These are phyloP conservation scores for Enteromius thamalakanensis DNA, from an alignment of 2,797 vertebrate species.

Conservation along the genomic window DNA sequence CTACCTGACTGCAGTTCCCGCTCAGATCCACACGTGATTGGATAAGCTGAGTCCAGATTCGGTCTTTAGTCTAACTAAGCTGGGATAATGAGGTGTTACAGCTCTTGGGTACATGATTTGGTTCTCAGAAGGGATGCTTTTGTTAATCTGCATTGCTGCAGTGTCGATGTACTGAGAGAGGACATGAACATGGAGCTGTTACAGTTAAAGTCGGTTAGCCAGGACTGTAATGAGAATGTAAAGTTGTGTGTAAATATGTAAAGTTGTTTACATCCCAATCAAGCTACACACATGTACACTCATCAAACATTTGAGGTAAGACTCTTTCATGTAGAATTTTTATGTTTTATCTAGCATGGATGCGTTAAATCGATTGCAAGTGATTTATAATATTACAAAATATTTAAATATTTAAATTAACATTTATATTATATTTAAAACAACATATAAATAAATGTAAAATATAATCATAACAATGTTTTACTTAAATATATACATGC, in stretches of 20 bases:
- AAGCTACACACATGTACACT: neutral
- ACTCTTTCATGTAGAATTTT: too few relatives aligned
- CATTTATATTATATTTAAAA: too few relatives aligned
- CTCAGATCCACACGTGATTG: neutral
- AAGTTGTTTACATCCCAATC: neutral
- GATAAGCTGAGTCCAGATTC: constrained; percentile 11
- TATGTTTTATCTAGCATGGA: too few relatives aligned
- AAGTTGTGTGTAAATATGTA: neutral
- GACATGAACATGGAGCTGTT: neutral
- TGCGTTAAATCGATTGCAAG: neutral
- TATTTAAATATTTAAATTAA: too few relatives aligned
- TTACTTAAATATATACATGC: too few relatives aligned
- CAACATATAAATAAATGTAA: too few relatives aligned
- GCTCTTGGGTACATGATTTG: neutral
- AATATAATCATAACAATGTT: too few relatives aligned
- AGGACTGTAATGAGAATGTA: neutral
- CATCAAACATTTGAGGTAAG: neutral
- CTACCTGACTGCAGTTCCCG: neutral
- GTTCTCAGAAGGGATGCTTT: neutral
- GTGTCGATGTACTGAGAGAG: neutral
- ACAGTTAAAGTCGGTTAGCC: neutral
- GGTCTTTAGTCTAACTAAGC: constrained; percentile 9
- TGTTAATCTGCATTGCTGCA: constrained; percentile 10
- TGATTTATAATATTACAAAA: neutral
- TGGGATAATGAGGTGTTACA: constrained; percentile 2